A percentile compares a stretch with the other conserved stretches of the same genome.
These are phyloP conservation scores for Pardalotus punctatus DNA, from an alignment of 2,113 vertebrate genomes.

Conservation along the genomic window DNA sequence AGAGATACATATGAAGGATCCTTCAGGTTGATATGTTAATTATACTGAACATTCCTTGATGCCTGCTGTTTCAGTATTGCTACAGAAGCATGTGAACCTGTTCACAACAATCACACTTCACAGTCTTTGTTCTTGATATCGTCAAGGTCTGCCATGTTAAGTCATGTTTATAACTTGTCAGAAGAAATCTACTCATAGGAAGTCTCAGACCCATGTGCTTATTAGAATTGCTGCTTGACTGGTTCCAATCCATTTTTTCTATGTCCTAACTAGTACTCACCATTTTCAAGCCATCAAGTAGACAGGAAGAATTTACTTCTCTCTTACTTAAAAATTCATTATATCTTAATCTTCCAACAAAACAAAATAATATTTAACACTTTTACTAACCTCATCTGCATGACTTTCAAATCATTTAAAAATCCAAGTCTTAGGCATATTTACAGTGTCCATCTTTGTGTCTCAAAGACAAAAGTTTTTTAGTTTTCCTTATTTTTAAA, in stretches of 20 bases:
- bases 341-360: neutral
- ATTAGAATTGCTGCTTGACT: neutral
- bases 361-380: neutral
- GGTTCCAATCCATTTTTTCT: neutral
- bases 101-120: neutral
- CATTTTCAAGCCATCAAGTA: neutral
- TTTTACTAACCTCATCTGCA: neutral
- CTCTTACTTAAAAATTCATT: neutral
- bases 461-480: neutral
- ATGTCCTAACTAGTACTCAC: accelerated
- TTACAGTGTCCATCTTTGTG: neutral
- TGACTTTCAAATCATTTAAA: neutral
- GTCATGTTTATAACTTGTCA: neutral
- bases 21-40: constrained; percentile 11
- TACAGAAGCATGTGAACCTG: neutral
- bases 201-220: neutral
- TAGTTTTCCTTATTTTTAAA: neutral
- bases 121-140: neutral
- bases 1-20: neutral
- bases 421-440: neutral
- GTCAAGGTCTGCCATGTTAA: neutral
- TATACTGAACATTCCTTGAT: neutral
- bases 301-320: neutral
- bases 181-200: neutral
- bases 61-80: neutral